Conservation (phyloP, 1,140 invertebrate species). For the Hydropsyche tenuis region DNA sequence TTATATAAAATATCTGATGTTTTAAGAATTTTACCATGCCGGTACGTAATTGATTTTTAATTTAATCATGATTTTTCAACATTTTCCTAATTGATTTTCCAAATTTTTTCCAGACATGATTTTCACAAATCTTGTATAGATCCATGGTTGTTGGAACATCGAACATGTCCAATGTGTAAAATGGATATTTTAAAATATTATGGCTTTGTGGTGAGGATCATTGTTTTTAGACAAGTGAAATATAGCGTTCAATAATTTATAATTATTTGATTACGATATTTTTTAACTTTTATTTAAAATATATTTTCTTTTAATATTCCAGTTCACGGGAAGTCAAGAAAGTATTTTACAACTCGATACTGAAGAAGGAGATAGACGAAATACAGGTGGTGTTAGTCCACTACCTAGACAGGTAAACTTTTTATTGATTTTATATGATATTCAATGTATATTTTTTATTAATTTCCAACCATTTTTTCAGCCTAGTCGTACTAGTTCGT, state of each 20-base stretch:
- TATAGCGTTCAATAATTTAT: constrained; percentile 10
- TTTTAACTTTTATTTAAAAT: constrained; percentile 7
- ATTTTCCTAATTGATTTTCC: constrained; percentile 34
- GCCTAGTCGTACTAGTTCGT: constrained; percentile 54
- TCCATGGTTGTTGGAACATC: constrained; percentile 91
- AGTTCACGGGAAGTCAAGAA: constrained; percentile 82
- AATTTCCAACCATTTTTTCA: constrained; percentile 33
- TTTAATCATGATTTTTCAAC: background rate
- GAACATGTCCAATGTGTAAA: constrained; percentile 95
- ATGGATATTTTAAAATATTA: constrained; percentile 93
- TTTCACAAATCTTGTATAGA: constrained; percentile 95
- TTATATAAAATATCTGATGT: constrained; percentile 84
- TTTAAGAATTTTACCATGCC: constrained; percentile 85
- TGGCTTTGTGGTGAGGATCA: constrained; percentile 78
- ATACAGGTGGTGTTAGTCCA: constrained; percentile 53
- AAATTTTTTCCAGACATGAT: constrained; percentile 73
- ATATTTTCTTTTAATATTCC: constrained; percentile 43
- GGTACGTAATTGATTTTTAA: constrained; percentile 66
- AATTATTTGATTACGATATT: constrained; percentile 7
- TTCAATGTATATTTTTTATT: background rate
- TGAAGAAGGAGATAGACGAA: constrained; percentile 59
- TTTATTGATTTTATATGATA: background rate
- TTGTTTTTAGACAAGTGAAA: background rate
- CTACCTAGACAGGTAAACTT: constrained; percentile 42
- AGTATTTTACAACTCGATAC: constrained; percentile 75